A percentile compares a stretch with the other conserved stretches of the same genome.
These are phyloP conservation scores for Unio delphinus DNA, from an alignment of 2,888 invertebrate genomes.

Conservation along the genomic window DNA sequence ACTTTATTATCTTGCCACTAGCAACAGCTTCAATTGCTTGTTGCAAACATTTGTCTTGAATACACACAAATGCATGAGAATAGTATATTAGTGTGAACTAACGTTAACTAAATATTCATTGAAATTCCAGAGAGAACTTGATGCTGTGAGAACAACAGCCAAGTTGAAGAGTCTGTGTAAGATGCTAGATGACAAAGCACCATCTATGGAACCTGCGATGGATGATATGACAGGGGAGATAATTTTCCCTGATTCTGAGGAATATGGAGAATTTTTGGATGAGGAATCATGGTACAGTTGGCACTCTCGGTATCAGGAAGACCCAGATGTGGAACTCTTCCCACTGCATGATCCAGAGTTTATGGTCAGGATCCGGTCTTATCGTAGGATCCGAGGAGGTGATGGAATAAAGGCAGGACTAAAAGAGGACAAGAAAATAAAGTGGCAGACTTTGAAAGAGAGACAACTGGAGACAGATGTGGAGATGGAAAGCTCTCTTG, in stretches of 20 bases:
- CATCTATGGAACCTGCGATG: constrained; percentile 37
- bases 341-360: constrained; percentile 94
- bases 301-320: constrained; percentile 88
- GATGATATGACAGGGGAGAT: constrained; percentile 51
- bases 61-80: no score
- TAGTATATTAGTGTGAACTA: no score
- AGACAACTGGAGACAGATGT: no score
- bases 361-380: constrained; percentile 76
- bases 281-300: constrained; percentile 71
- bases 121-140: constrained; percentile 41
- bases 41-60: no score
- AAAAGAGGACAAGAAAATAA: constrained; percentile 14
- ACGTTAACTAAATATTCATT: no score
- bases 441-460: constrained; percentile 7
- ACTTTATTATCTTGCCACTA: no score
- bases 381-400: constrained; percentile 33
- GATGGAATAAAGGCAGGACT: constrained; percentile 6
- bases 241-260: constrained; percentile 54
- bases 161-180: constrained; percentile 50
- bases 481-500: no score
- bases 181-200: constrained; percentile 37
- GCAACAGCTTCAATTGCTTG: no score
- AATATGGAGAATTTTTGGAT: constrained; percentile 65
- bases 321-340: constrained; percentile 94
- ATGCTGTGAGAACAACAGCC: constrained; percentile 49